phyloP scores from a whole-genome alignment of 2,888 invertebrate species.

The Tetramorium bicarinatum region DNA sequence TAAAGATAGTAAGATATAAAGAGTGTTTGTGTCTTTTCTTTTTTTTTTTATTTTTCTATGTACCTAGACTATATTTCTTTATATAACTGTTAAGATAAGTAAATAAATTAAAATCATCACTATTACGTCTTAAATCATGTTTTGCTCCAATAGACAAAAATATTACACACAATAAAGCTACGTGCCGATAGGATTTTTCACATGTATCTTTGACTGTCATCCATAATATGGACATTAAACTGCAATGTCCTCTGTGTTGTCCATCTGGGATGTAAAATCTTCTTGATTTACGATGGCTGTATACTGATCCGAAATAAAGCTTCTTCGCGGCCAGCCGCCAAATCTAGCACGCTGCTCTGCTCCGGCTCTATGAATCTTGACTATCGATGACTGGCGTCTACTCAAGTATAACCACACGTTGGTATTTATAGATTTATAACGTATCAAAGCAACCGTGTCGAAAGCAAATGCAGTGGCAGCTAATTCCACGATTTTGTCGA shows the following conservation, averaged over 20 bases:
- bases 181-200: constrained; percentile 20
- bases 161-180: constrained; percentile 60
- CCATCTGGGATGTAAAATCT: constrained; percentile 28
- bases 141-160: constrained; percentile 33
- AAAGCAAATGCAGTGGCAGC: constrained; percentile 48
- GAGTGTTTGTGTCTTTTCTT: background rate
- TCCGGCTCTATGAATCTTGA: constrained; percentile 3
- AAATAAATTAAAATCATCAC: constrained; percentile 14
- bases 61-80: background rate
- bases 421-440: constrained; percentile 65
- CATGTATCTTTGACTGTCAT: constrained; percentile 50
- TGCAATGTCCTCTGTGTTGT: constrained; percentile 26
- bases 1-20: too few relatives aligned
- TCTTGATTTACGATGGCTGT: constrained; percentile 48
- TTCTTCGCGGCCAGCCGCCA: constrained; percentile 13
- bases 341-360: constrained; percentile 52
- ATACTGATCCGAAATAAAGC: constrained; percentile 43
- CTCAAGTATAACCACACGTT: constrained; percentile 32
- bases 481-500: constrained; percentile 25
- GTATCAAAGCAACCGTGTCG: constrained; percentile 55
- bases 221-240: constrained; percentile 21
- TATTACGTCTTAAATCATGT: background rate
- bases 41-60: background rate
- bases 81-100: background rate
- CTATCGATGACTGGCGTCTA: constrained; percentile 46